Percentiles rank a stretch among this genome's conserved stretches.
These are phyloP conservation scores for Jaculus jaculus DNA, from an alignment of 2,113 vertebrate genomes.

Conservation along the genomic window DNA sequence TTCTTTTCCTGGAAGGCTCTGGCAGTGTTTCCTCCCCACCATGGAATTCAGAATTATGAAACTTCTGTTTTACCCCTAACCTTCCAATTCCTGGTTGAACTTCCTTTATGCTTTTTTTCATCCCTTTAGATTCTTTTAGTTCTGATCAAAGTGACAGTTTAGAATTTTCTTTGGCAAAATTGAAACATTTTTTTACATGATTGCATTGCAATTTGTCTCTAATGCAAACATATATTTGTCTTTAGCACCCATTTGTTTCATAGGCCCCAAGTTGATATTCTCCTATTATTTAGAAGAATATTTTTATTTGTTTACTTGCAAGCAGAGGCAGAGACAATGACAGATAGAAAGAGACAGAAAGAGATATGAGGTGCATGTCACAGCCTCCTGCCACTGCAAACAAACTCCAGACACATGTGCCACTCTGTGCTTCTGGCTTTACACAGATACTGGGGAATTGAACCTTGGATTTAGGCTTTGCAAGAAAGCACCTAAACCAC, in stretches of 20 bases:
- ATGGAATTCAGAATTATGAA: neutral
- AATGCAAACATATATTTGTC: neutral
- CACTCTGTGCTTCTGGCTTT: neutral
- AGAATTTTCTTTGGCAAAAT: neutral
- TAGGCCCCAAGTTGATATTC: neutral
- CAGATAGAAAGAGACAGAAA: no score
- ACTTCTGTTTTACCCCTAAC: neutral
- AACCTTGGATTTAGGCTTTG: no score
- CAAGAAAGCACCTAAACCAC: no score
- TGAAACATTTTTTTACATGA: neutral
- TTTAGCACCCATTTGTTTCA: neutral
- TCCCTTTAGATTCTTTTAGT: neutral
- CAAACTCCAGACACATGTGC: no score
- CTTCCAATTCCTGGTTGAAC: neutral
- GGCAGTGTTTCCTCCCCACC: neutral
- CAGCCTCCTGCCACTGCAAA: no score
- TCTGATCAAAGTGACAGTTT: neutral
- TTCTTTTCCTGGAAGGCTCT: neutral
- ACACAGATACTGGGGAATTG: no score
- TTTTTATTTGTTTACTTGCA: no score
- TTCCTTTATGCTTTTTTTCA: neutral
- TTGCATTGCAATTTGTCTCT: neutral
- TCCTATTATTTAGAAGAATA: no score
- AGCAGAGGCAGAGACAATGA: no score
- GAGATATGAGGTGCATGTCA: no score